Evolutionary conservation across 2,797 vertebrate genomes (phyloP), one percentile per base, ranked within the genome.

Genomic region (Brachymystax lenok): DNA sequence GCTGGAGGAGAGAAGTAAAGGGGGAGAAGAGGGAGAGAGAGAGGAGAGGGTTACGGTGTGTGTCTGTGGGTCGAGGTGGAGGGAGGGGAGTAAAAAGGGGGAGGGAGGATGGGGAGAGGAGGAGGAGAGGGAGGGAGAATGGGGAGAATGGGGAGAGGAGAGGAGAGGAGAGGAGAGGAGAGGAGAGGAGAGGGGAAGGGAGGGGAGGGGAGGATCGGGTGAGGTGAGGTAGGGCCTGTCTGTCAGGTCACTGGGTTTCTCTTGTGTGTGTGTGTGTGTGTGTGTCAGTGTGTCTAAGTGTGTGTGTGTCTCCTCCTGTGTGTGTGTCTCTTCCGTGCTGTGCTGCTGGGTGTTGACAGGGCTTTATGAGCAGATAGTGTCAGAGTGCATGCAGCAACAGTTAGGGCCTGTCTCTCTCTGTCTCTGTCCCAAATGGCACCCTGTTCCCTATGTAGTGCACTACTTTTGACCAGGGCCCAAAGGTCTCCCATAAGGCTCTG

Each of bases 351-450:
- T 90, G 86, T 93, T 94, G 92, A 91, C 85, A 85, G 86, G 93
- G 92, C 95, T 95, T 92, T 93, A 84, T 90, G 87, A 88, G 83
- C 90, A 33, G 91, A 94, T 94, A 94, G 92, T 86, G 87, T 91
- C 89, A 91, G 90, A 90, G 82, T 88, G 87, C 70, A 76, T 84
- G 86, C 89, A 89, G 59, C 89, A 86, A 92, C 79, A 3, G 59
- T 59, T n/a, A 87, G 88, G 83, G 83, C 69, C 78, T 88, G 80
- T 51, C 91, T 90, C 90, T 90, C 88, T 86, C 86, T 90, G 89
- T 90, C 88, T 88, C 5, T 12, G 3, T 21, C 59, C 59, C 5
- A 63, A 21, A 63, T 63, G 59, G 84, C 84, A 90, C 88, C 2
- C 21, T 21, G 8, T 10, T 24, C 59, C 21, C 59, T 12, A 10